phyloP scores from a whole-genome alignment of 2,888 invertebrate genomes.

The Xanthia togata region DNA sequence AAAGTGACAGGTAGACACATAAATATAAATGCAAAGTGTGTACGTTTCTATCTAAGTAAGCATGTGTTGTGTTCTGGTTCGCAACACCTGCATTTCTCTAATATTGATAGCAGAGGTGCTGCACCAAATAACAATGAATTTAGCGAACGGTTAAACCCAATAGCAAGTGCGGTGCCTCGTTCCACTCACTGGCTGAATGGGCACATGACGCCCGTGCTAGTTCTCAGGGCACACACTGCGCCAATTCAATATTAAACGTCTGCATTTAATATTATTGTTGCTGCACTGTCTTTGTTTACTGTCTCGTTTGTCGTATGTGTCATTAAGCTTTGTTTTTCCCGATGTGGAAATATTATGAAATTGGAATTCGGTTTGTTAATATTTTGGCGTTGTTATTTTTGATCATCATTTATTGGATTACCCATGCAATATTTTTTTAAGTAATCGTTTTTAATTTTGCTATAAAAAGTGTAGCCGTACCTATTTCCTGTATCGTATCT shows the following conservation, averaged over 20 bases:
- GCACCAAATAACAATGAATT: slow-evolving; percentile 52
- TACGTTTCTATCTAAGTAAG: slow-evolving; percentile 30
- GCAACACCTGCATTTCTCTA: slow-evolving; percentile 32
- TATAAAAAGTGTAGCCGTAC: background rate
- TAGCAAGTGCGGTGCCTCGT: slow-evolving; percentile 36
- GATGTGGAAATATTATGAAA: background rate
- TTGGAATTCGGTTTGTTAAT: background rate
- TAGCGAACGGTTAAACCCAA: slow-evolving; percentile 37
- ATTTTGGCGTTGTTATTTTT: no score
- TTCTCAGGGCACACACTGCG: slow-evolving; percentile 65
- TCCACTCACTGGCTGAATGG: slow-evolving; percentile 40
- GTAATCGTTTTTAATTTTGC: background rate
- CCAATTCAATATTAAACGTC: slow-evolving; percentile 65
- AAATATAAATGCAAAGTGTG: slow-evolving; percentile 8
- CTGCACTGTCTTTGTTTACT: slow-evolving; percentile 22
- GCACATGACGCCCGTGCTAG: slow-evolving; percentile 54
- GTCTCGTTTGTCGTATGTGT: slow-evolving; percentile 2
- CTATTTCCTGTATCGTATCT: background rate
- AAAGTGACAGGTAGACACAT: slow-evolving; percentile 13
- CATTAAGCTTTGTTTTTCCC: slow-evolving; percentile 13
- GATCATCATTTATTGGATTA: background rate
- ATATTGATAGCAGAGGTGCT: slow-evolving; percentile 30
- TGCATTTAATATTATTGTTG: slow-evolving; percentile 53
- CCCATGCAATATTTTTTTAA: background rate
- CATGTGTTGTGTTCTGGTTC: slow-evolving; percentile 14